These are phyloP conservation scores for Stenurella melanura DNA, from an alignment of 2,888 invertebrate species.

Conservation along the genomic window DNA sequence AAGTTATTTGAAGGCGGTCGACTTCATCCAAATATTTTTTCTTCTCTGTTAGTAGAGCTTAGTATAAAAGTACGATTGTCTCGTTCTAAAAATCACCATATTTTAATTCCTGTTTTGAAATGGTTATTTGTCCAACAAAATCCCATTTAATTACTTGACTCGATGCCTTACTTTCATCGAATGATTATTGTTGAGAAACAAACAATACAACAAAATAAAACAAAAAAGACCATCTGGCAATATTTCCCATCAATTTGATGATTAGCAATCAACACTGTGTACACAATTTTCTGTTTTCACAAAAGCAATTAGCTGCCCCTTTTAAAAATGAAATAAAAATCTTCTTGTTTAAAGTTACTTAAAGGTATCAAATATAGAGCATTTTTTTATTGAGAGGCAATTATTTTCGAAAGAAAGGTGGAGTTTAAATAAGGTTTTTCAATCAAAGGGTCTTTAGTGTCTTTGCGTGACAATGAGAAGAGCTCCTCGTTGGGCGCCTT, in stretches of 20 bases:
- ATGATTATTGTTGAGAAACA: conserved; percentile 46
- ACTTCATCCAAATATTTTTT: too few species aligned
- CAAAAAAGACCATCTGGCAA: conserved; percentile 58
- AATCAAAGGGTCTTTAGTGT: conserved; percentile 73
- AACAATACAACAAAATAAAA: conserved; percentile 53
- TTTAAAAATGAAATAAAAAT: conserved; percentile 60
- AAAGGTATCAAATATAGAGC: conserved; percentile 64
- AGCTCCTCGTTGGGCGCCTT: conserved; percentile 51
- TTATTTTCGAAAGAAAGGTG: conserved; percentile 70
- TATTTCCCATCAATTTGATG: conserved; percentile 58
- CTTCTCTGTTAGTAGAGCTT: too few species aligned
- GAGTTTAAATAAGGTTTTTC: conserved; percentile 70
- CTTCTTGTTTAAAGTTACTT: conserved; percentile 53
- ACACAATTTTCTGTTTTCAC: conserved; percentile 59
- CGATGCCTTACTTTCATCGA: conserved; percentile 46
- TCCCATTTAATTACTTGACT: conserved; percentile 57
- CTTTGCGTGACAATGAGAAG: conserved; percentile 71
- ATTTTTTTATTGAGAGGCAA: conserved; percentile 67
- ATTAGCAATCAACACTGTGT: conserved; percentile 63
- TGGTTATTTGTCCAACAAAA: conserved; percentile 34
- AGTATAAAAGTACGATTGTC: too few species aligned
- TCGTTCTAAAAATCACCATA: background rate
- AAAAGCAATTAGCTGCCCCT: conserved; percentile 61
- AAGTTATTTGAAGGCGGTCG: too few species aligned
- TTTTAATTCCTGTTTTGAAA: background rate